Percentiles rank a stretch among this genome's conserved stretches.
phyloP scores from a whole-genome alignment of 2,797 vertebrate species.

The Cryptoblepharus egeriae region DNA sequence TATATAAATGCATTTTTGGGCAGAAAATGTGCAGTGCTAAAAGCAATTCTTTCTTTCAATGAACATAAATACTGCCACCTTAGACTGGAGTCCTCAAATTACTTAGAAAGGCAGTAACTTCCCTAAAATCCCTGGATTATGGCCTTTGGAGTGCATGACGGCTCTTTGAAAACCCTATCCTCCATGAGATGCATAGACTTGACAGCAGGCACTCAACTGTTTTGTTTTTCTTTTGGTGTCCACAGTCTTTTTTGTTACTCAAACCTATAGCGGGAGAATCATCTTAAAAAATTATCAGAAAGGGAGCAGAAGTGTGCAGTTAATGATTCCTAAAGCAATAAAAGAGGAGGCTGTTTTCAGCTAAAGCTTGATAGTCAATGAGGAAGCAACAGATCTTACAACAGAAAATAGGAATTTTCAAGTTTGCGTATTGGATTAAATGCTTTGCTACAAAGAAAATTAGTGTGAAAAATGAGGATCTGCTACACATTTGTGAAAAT shows the following conservation, averaged over 20 bases:
- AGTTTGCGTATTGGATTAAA: slow-evolving; percentile 53
- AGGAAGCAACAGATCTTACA: slow-evolving; percentile 59
- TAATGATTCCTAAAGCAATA: slow-evolving; percentile 75
- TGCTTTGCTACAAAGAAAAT: slow-evolving; percentile 51
- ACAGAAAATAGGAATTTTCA: slow-evolving; percentile 68
- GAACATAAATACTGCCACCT: not conserved
- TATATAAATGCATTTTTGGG: too few species aligned
- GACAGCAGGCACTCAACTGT: slow-evolving; percentile 43
- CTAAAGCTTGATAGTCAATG: slow-evolving; percentile 60
- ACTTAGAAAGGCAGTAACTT: not conserved
- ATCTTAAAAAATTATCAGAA: slow-evolving; percentile 60
- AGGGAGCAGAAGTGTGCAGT: slow-evolving; percentile 55
- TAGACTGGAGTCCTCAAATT: not conserved
- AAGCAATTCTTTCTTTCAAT: not conserved
- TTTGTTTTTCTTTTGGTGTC: slow-evolving; percentile 47
- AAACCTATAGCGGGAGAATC: slow-evolving; percentile 48
- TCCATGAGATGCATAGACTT: slow-evolving; percentile 12
- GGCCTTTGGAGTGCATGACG: not conserved
- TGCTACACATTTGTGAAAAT: slow-evolving; percentile 43
- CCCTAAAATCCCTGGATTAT: not conserved
- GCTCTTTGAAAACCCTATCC: slow-evolving; percentile 26
- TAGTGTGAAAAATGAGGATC: slow-evolving; percentile 52
- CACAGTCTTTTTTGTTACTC: slow-evolving; percentile 62
- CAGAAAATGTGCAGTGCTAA: not conserved
- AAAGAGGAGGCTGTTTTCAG: slow-evolving; percentile 58